Conservation (phyloP, 2,888 invertebrate species). For the Cantharis rustica region DNA sequence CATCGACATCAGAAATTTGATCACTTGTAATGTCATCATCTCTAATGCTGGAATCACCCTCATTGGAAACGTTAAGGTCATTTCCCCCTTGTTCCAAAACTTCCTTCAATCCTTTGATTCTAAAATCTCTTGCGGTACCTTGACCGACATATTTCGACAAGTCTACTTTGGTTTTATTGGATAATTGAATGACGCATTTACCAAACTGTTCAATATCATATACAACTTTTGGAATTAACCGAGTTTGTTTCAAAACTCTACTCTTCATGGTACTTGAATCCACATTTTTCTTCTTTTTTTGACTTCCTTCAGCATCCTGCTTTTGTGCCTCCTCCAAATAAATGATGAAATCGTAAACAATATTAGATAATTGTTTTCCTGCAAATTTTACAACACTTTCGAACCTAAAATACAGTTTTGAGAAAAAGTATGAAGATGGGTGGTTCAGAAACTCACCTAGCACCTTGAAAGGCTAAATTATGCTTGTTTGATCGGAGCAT, state of each 20-base stretch:
- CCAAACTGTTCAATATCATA: constrained; percentile 68
- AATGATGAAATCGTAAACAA: constrained; percentile 63
- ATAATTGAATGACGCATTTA: constrained; percentile 63
- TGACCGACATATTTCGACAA: constrained; percentile 62
- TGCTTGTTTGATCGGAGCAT: constrained; percentile 56
- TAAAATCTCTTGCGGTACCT: constrained; percentile 69
- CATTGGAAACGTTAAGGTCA: constrained; percentile 10
- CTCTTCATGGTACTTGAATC: constrained; percentile 51
- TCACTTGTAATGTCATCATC: constrained; percentile 10
- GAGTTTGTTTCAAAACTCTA: constrained; percentile 65
- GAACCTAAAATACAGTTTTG: constrained; percentile 51
- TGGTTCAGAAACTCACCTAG: constrained; percentile 52
- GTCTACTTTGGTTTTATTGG: constrained; percentile 64
- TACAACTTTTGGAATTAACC: constrained; percentile 67
- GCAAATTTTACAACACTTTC: constrained; percentile 62
- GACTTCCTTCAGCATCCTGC: constrained; percentile 40
- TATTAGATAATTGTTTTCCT: constrained; percentile 63
- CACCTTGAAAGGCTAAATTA: constrained; percentile 59
- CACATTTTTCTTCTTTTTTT: constrained; percentile 45
- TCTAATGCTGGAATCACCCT: constrained; percentile 16
- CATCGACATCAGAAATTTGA: constrained; percentile 9
- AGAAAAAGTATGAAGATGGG: neutral
- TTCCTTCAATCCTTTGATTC: constrained; percentile 56
- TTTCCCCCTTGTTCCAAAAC: constrained; percentile 25
- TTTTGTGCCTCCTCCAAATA: constrained; percentile 62